Percentiles rank a stretch among this genome's conserved stretches.
These are phyloP conservation scores for Electrophaes corylata DNA, from an alignment of 2,888 invertebrate genomes.

Conservation along the genomic window DNA sequence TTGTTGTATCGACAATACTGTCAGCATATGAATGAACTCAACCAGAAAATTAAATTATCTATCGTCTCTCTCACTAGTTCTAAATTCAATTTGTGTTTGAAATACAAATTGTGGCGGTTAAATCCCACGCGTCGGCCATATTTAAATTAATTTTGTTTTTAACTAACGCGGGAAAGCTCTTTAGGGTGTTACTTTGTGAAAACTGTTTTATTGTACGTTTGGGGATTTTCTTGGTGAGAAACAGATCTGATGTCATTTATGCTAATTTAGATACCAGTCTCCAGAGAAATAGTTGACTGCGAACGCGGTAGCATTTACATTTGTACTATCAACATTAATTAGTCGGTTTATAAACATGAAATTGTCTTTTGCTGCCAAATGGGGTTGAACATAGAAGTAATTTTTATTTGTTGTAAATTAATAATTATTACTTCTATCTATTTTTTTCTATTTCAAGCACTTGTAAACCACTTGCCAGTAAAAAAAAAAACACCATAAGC, in stretches of 20 bases:
- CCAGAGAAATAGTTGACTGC: conserved; percentile 30
- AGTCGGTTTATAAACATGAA: conserved; percentile 1
- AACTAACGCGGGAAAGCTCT: conserved; percentile 68
- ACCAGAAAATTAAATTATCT: conserved; percentile 55
- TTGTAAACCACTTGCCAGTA: no score
- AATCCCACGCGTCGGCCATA: conserved; percentile 67
- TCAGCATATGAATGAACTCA: conserved; percentile 46
- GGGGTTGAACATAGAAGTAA: background rate
- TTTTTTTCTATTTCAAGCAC: no score
- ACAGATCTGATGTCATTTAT: conserved; percentile 39
- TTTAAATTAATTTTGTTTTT: conserved; percentile 73
- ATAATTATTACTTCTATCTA: no score
- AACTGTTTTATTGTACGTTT: conserved; percentile 56
- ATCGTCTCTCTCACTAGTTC: conserved; percentile 62
- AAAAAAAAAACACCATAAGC: no score
- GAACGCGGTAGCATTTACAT: conserved; percentile 19
- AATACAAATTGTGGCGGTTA: conserved; percentile 71
- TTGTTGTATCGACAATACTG: conserved; percentile 48
- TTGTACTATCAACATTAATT: conserved; percentile 20
- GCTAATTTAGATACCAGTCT: conserved; percentile 34
- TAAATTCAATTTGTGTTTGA: conserved; percentile 73
- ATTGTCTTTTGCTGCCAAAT: conserved; percentile 13
- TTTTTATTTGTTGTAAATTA: no score
- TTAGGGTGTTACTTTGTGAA: conserved; percentile 58
- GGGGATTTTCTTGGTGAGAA: conserved; percentile 47